Conservation (phyloP, 1,140 invertebrate species). For the Eueides isabella region DNA sequence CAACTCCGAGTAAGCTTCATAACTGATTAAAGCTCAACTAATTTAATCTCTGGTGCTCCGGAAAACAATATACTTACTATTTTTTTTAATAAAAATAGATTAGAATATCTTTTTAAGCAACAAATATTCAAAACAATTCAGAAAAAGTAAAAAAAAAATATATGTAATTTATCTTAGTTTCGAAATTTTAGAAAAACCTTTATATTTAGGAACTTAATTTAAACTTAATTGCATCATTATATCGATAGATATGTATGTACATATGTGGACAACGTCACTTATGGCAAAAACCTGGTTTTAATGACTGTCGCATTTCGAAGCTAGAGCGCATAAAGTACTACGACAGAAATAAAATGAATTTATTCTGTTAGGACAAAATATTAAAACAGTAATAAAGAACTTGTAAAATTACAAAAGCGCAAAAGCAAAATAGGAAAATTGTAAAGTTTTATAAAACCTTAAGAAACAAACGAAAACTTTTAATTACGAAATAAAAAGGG, state of each 20-base stretch:
- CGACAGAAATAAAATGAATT: not conserved
- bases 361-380: not conserved
- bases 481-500: constrained; percentile 47
- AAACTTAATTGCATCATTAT: no score
- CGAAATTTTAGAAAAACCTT: no score
- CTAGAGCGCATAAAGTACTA: not conserved
- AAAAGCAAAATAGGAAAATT: constrained; percentile 38
- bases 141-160: no score
- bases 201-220: no score
- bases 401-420: constrained; percentile 41
- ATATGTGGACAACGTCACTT: no score
- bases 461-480: constrained; percentile 48
- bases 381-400: constrained; percentile 24
- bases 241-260: no score
- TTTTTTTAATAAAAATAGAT: constrained; percentile 3
- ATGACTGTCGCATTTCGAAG: no score
- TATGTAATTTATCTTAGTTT: no score
- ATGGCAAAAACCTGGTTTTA: no score
- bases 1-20: constrained; percentile 34
- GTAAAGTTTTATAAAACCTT: constrained; percentile 18
- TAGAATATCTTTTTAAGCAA: not conserved
- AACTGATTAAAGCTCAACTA: constrained; percentile 45
- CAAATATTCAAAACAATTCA: not conserved
- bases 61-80: constrained; percentile 9
- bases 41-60: constrained; percentile 36